phyloP scores from a whole-genome alignment of 2,888 invertebrate genomes.

The Eubasilissa splendida region DNA sequence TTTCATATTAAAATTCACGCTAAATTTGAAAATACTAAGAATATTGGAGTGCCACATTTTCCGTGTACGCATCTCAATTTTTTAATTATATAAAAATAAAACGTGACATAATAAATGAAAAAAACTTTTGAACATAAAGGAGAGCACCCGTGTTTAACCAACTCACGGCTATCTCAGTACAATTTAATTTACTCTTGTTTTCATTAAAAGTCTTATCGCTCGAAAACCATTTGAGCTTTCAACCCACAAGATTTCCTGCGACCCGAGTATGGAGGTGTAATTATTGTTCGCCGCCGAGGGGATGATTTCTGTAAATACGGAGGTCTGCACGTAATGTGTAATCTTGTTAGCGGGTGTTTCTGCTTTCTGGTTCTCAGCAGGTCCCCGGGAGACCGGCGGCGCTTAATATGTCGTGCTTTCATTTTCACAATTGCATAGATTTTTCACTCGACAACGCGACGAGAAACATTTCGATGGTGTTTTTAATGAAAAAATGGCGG shows the following conservation, averaged over 20 bases:
- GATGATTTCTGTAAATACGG: constrained; percentile 6
- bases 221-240: not conserved
- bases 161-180: not conserved
- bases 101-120: no score
- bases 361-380: not conserved
- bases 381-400: constrained; percentile 1
- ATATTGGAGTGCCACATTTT: no score
- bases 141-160: not conserved
- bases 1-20: no score
- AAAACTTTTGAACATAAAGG: no score
- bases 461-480: constrained; percentile 33
- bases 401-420: constrained; percentile 46
- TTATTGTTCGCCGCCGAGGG: constrained; percentile 6
- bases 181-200: not conserved
- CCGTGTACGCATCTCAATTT: no score
- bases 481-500: constrained; percentile 49
- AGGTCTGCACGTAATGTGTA: constrained; percentile 37
- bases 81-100: no score
- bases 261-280: constrained; percentile 17
- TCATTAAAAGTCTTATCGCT: not conserved
- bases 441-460: constrained; percentile 25
- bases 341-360: constrained; percentile 34
- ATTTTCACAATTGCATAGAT: constrained; percentile 47
- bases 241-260: not conserved
- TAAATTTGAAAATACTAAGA: no score